Evolutionary conservation across 2,113 vertebrate genomes (phyloP), one percentile per base, ranked within the genome.

Genomic region (Hepsetus odoe): DNA sequence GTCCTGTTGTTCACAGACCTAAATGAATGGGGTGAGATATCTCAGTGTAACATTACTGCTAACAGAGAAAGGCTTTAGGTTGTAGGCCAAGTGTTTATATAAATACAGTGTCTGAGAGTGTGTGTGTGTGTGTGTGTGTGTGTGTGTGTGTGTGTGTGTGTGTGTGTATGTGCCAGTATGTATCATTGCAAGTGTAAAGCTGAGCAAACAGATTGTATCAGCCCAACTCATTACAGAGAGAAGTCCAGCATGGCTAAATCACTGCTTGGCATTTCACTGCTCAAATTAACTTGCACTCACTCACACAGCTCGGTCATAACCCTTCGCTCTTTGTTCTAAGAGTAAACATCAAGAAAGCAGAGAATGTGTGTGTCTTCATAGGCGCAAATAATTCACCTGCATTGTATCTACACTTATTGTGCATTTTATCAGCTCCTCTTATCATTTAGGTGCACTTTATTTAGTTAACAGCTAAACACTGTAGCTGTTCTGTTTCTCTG

Each of bases 241-340:
- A 72, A 9, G 55, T 55, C 56, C 40, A 59, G 18, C 49, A 32
- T 28, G 44, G 64, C 66, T 51, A 53, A 68, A 70, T 75, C 56
- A 62, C 33, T 5, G 65, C 55, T 51, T 53, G 58, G 32, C 44
- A 44, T 75, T 76, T 74, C 20, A 59, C 72, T 40, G 42, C 26
- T 76, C 26, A 51, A 70, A 75, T 81, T 40, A 76, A 74, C 44
- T 80, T 22, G 22, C 51, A 24, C 7, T n/a, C n/a, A 24, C n/a
- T 2, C 22, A 38, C 79, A 76, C 51, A 51, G 66, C 70, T 81
- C 44, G 42, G 74, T 76, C 65, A 76, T 68, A 62, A 42, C 64
- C 30, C 55, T 26, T 69, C 56, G 58, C 30, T 35, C 12, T 64
- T 11, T 56, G 30, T 28, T 58, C 33, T 80, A 2, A 33, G 30